Base-by-base conservation (phyloP, 2,888 invertebrate species). In the Hyposoter didymator region DNA sequence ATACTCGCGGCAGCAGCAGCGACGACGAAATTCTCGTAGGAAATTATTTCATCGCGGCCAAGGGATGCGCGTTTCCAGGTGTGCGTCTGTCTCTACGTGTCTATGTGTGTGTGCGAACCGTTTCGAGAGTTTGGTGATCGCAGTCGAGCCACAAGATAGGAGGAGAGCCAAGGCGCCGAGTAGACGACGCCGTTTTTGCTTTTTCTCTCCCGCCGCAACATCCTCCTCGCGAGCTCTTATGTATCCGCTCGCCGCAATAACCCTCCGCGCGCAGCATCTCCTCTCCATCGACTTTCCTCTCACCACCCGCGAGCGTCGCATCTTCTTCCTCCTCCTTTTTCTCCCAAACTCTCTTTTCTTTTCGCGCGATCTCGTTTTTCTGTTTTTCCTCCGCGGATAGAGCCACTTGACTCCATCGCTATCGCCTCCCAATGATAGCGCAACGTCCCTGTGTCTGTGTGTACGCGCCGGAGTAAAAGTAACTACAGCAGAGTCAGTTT, bases 131-230 rank as follows among this genome's bases (percentile, higher is more conserved):
- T 82, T 80, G 87, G 35, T 85, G 82, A 82, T 86, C 83, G 70
- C 17, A 52, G 52, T 28, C 45, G 78, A 74, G 43, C 76, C 47
- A 69, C 66, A 19, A 84, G 82, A 84, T 80, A 78, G 79, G 80
- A 87, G 80, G 83, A 76, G 82, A 85, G 85, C 85, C 83, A 80
- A 89, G 91, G 92, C 92, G 92, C 92, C 92, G 89, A 88, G 89
- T 84, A 91, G 92, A 91, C 92, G 91, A 91, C 89, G 89, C 87
- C 87, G 87, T 90, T 90, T 91, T 90, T 87, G 87, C 87, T 90
- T 92, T 91, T 91, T 90, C 90, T 91, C 90, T 90, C 89, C 89
- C 89, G n/a, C n/a, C n/a, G n/a, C n/a, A 89, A 90, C 89, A 90
- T 91, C 90, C 89, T 88, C 88, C n/a, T n/a, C n/a, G n/a, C n/a